Evolutionary conservation across 2,113 vertebrate species (phyloP), one percentile per base, ranked within the genome.

Genomic region (Scomber scombrus): DNA sequence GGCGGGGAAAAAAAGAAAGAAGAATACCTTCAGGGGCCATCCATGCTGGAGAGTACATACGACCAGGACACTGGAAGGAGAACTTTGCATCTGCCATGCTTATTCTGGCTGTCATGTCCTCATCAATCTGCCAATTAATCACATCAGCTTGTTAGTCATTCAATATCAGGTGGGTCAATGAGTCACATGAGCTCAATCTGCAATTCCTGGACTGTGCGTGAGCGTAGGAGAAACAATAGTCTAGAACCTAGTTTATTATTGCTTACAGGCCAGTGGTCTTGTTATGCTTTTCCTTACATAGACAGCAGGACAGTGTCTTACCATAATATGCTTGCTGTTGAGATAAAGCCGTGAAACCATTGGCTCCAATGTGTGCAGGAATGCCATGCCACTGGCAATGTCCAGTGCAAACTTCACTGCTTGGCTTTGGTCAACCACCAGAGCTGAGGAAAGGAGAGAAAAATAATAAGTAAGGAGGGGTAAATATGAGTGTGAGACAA

Each of bases 31-130:
- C 98, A 2, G 98, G 98, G 4, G 98, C 98, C 87, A 99, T 96
- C 98, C 98, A 99, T 14, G 98, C 98, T 0, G 98, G 98, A 0
- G 96, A 95, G 4, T 99, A 99, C 96, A 98, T 99, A 58, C 98
- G 95, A 19, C 98, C 97, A 0, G 97, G 97, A 92, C 98, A 99
- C 92, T 99, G 98, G 94, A 99, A 99, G 80, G 98, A 98, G 90
- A 99, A 97, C 91, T 99, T 99, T 4, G 97, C 98, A 0, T 99
- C 98, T 0, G 97, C 97, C 98, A 99, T 99, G 93, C 97, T 98
- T 91, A 99, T 95, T 26, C 98, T 95, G 4, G 98, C 98, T 0
- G 97, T 99, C 98, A 99, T 98, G 88, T 99, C 98, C 86, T 99
- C 98, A 0, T 99, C 98, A 11, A 99, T 98, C 98, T 99, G 94